Conservation (phyloP, 35 echinoderm and acorn worm species). For the Nesometra sesokonis region DNA sequence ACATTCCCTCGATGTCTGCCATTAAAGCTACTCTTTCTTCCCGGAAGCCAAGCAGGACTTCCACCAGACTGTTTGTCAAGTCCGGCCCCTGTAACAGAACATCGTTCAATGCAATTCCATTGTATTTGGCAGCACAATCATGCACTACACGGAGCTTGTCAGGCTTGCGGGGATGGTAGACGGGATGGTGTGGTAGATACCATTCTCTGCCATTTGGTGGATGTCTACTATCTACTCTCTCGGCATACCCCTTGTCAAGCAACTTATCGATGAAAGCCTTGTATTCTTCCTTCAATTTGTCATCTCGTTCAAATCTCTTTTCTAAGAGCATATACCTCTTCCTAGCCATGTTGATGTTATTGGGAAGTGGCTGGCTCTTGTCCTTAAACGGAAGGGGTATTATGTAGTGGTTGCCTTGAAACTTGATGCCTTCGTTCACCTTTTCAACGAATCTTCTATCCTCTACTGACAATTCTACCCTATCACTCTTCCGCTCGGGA, state of each 20-base stretch:
- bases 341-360: background rate
- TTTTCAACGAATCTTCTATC: background rate
- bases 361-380: background rate
- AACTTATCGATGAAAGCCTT: background rate
- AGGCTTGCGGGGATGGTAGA: conserved; percentile 4
- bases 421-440: background rate
- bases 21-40: conserved; percentile 14
- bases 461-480: background rate
- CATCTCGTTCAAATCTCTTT: background rate
- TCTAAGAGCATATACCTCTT: background rate
- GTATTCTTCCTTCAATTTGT: background rate
- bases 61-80: conserved; percentile 33
- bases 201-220: background rate
- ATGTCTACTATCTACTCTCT: background rate
- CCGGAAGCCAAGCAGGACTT: conserved; percentile 28
- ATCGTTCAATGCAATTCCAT: conserved; percentile 16
- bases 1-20: conserved; percentile 26
- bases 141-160: conserved; percentile 16
- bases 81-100: conserved; percentile 22
- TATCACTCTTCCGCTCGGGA: background rate
- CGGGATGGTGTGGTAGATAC: conserved; percentile 35
- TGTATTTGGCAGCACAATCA: conserved; percentile 11
- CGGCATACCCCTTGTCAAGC: background rate
- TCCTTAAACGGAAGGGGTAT: background rate
- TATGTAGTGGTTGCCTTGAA: background rate